Base-by-base conservation (phyloP, 2,888 invertebrate species). In the Agrenia bidenticulata region DNA sequence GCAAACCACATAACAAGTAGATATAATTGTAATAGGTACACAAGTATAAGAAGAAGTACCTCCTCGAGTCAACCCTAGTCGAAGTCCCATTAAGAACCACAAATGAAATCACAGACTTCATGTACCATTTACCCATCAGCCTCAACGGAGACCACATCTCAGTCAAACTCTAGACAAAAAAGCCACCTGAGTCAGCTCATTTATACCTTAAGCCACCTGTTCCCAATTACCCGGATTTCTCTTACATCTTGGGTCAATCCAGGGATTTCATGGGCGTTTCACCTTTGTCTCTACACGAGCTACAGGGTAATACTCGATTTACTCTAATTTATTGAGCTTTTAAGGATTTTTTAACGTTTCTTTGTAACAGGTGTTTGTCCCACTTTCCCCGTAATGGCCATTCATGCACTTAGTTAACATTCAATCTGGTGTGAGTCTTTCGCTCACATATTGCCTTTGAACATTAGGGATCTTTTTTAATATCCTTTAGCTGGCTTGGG, bases 221-320 rank as follows among this genome's bases (percentile, higher is more conserved):
- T 53, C 41, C 61, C 27, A 61, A 61, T 54, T 54, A 61, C 61
- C 61, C 61, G 61, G 42, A 54, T 61, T 27, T 41, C 50, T 27
- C 41, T 41, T 37, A 54, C 23, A 37, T 19, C 42, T n/a, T 27
- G 5, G 37, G 41, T 61, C 61, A 54, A 39, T 54, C 27, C 54
- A 24, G 54, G 54, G 27, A 19, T 42, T 61, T 41, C 53, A 61
- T 61, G 42, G 53, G 17, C 45, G 37, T 24, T 27, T 61, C 54
- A 23, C 24, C 21, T 61, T 45, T 41, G 23, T 61, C 53, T 54
- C 27, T 32, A 21, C 50, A n/a, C 41, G 32, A 61, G 41, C 61
- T 26, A 61, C 19, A 24, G 24, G 54, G 54, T 61, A 19, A 54
- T 61, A 61, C 61, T 23, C 26, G 23, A 21, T 61, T 61, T 54